Evolutionary conservation across 2,113 vertebrate species (phyloP), one percentile per base, ranked within the genome.

Genomic region (Anser cygnoides): DNA sequence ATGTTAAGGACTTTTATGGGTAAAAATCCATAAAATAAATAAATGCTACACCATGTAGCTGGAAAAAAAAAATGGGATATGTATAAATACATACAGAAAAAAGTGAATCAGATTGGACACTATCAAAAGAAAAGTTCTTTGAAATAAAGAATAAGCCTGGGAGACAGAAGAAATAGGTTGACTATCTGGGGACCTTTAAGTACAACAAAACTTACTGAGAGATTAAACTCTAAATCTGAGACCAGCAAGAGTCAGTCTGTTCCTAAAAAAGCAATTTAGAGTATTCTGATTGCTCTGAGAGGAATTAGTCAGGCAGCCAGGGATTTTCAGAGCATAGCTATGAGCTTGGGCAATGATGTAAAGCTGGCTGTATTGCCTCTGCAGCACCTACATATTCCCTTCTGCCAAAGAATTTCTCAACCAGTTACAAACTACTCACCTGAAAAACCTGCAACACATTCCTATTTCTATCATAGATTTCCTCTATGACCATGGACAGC

Each of bases 251-350:
- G 21, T n/a, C 55, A 61, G 46, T 28, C 70, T 75, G 39, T 25
- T 78, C 33, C 61, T 84, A 46, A 86, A 95, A 28, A 96, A 93
- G 68, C 83, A 93, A 92, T 88, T 93, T 92, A 41, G 43, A 78
- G 52, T 63, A 81, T 88, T 92, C 79, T 92, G 92, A 93, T 95
- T 88, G 76, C 76, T 92, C 72, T 74, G 76, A 89, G 72, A 90
- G 73, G 68, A 90, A 86, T 93, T 72, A 92, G 63, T 67, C 76
- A 86, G 72, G 31, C 68, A 88, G 37, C 14, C 59, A 78, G 59
- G 39, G 73, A 68, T 89, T 89, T 88, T 94, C 88, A 92, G 86
- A 92, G 65, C 22, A 1, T 18, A 57, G 63, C 65, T 74, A 9
- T 29, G 72, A 67, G 85, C 76, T 92, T 95, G 93, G 49, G 88